A percentile compares a stretch with the other conserved stretches of the same genome.
These are phyloP conservation scores for Remorina albescens DNA, from an alignment of 2,797 vertebrate species.

Conservation along the genomic window DNA sequence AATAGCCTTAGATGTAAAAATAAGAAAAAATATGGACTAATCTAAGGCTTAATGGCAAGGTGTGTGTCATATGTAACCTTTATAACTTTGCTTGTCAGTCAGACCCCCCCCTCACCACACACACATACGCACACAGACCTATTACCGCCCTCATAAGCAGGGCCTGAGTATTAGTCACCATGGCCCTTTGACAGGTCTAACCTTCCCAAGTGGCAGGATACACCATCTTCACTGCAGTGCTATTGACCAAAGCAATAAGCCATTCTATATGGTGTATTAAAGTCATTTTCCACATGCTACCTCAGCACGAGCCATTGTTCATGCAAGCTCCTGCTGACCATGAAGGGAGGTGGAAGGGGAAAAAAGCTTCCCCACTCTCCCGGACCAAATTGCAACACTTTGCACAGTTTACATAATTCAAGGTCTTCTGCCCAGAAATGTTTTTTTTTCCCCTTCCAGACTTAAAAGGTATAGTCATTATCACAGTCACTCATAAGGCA, in stretches of 20 bases:
- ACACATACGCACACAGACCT: conserved; percentile 53
- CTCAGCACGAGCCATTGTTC: conserved; percentile 99
- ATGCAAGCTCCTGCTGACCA: conserved; percentile 98
- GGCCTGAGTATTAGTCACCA: conserved; percentile 93
- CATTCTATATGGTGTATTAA: conserved; percentile 99
- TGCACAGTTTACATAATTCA: conserved; percentile 92
- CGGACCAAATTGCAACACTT: conserved; percentile 93
- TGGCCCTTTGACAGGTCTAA: conserved; percentile 95
- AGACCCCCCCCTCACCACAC: conserved; percentile 28
- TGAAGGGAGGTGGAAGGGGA: conserved; percentile 64
- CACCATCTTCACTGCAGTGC: conserved; percentile 95
- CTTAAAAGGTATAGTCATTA: conserved; percentile 91
- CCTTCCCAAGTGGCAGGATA: conserved; percentile 97
- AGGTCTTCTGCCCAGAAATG: conserved; percentile 82
- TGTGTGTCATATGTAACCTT: conserved; percentile 96
- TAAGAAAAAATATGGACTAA: conserved; percentile 89
- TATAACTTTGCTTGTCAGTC: conserved; percentile 94
- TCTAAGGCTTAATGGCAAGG: conserved; percentile 92
- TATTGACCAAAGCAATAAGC: conserved; percentile 99
- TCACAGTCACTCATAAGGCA: conserved; percentile 87
- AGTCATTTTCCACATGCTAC: conserved; percentile 99
- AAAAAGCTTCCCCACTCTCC: conserved; percentile 73
- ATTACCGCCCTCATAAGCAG: conserved; percentile 97
- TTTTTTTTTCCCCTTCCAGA: conserved; percentile 78
- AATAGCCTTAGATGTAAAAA: conserved; percentile 86